phyloP scores from a whole-genome alignment of 2,113 vertebrate species.

The Scatophagus argus region DNA sequence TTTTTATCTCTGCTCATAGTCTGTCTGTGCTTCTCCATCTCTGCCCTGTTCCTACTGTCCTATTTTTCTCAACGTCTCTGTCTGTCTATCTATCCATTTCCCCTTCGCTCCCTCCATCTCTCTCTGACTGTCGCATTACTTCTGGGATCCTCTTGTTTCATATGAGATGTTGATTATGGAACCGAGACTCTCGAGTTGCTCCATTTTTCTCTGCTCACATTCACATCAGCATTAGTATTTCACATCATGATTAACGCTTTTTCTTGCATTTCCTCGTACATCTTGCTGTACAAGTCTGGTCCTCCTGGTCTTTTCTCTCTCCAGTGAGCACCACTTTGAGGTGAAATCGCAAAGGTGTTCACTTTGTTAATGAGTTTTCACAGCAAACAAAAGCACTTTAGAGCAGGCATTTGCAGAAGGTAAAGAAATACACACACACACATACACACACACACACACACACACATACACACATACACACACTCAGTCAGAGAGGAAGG shows the following conservation, averaged over 20 bases:
- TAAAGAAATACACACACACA: conserved; percentile 23
- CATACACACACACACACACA: conserved; percentile 17
- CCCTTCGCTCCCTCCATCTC: background rate
- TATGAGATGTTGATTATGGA: conserved; percentile 50
- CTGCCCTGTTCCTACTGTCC: background rate
- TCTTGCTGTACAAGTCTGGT: background rate
- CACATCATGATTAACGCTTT: conserved; percentile 46
- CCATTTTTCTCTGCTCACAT: background rate
- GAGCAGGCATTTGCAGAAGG: conserved; percentile 38
- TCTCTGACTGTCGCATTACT: conserved; percentile 42
- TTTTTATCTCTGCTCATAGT: too few species aligned
- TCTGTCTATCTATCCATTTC: background rate
- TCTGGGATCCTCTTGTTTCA: conserved; percentile 49
- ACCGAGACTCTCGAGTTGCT: conserved; percentile 14
- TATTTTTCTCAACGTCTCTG: background rate
- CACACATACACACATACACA: conserved; percentile 6
- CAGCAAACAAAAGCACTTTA: conserved; percentile 75
- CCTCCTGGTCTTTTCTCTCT: conserved; percentile 33
- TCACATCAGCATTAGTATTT: conserved; percentile 29
- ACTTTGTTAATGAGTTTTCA: conserved; percentile 75
- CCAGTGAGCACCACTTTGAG: conserved; percentile 51
- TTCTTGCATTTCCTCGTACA: background rate
- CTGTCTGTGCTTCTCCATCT: conserved; percentile 14
- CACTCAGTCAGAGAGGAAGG: too few species aligned
- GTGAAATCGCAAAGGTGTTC: conserved; percentile 65